Base-by-base conservation (phyloP, 2,888 invertebrate species). In the Chironomus riparius region DNA sequence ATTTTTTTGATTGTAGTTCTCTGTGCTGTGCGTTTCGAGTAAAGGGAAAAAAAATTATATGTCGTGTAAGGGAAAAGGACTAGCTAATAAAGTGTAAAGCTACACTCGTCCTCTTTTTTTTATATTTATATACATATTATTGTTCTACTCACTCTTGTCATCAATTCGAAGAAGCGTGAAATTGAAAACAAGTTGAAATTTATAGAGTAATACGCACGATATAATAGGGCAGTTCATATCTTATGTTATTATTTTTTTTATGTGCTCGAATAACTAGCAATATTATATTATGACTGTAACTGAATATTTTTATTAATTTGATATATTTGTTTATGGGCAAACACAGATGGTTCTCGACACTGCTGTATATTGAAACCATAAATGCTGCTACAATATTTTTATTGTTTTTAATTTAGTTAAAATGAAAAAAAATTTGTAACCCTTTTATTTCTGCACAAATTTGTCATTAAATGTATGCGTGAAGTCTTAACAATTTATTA, bases 81-180 rank as follows among this genome's bases (percentile, higher is more conserved):
- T 47, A 62, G 74, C 68, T 74, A 74, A 74, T 74, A 74, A 68
- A 68, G 65, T 22, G 38, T 65, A 65, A 65, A 65, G 65, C 65
- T 65, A 65, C 65, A 65, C 65, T 65, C 65, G 5, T 10, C 28
- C 24, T 38, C 38, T n/a, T n/a, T 24, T 13, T 12, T 47, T 12
- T 47, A 24, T 50, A 62, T 15, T 28, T 28, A 15, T 18, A 56
- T 15, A 56, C 56, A 56, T 7, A 18, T 56, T 56, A 56, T 56
- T 56, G 18, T 56, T 38, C 38, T 56, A 56, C 56, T 48, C 68
- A 22, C 50, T 65, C 18, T n/a, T 76, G 76, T 76, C 76, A 76
- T 76, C 76, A 56, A 68, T 69, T 69, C 76, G 76, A 48, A 76
- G 76, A 76, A 76, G 76, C 76, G 76, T 76, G 76, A 76, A 76